Base-by-base conservation (phyloP, 2,888 invertebrate genomes). In the Drosophila maculinotata region DNA sequence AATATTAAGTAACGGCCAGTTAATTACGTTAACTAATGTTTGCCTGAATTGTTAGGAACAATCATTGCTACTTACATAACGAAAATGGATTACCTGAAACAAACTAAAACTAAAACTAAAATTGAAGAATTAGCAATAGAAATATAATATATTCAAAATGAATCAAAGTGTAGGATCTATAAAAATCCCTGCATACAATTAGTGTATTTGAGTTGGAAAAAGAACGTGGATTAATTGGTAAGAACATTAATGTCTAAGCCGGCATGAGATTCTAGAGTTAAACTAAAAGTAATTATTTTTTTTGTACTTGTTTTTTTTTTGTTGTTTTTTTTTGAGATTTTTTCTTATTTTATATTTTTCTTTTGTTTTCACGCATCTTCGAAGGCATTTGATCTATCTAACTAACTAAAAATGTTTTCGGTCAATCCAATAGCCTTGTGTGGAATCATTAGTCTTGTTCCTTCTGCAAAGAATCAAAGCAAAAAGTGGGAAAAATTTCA, bases 381-480 rank as follows among this genome's bases (percentile, higher is more conserved):
- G 70, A 81, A 85, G 87, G 87, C 89, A 89, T 87, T 87, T 89
- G 69, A 74, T 81, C 79, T 87, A 88, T 65, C 77, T 88, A 85
- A 75, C 83, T 87, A 86, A 77, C 77, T 85, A 85, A 70, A 67
- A 73, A 76, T 58, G 52, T 78, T 60, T 42, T 31, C 31, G 20
- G 63, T 74, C 87, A 86, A 83, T 86, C 68, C 77, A 77, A 79
- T 83, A 81, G 87, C 87, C 87, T 75, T 86, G 62, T 62, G 36
- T 70, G 54, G 75, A 75, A 66, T 79, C 69, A 70, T 81, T 82
- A 89, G 70, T 89, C 83, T 58, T 82, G 66, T 59, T 88, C 84
- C 70, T 82, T 90, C 89, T 89, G 74, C 49, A 89, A 89, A 25
- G 15, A 57, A 1, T 12, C 12, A 1, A 52, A 38, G 15, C n/a